Evolutionary conservation across 2,888 invertebrate species (phyloP).

Genomic region (Eugnorisma glareosa): DNA sequence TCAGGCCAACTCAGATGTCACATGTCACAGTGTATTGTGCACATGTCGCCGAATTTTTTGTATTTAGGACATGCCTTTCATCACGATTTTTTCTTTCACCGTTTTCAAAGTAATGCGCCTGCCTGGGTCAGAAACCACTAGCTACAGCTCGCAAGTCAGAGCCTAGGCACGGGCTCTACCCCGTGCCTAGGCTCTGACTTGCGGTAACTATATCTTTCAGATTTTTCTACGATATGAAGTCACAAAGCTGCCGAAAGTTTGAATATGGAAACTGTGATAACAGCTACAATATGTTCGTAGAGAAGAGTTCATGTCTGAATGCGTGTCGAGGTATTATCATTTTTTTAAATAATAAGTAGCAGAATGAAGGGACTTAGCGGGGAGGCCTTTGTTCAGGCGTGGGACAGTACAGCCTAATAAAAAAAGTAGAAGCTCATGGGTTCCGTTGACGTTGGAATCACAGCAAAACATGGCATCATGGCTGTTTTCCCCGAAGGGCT

Average conservation of each 20-base stretch:
- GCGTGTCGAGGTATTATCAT: slow-evolving; percentile 33
- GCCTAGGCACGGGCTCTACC: background rate
- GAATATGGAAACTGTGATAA: slow-evolving; percentile 42
- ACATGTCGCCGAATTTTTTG: background rate
- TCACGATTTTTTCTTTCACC: background rate
- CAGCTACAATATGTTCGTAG: slow-evolving; percentile 46
- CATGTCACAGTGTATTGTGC: no score
- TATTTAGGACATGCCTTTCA: background rate
- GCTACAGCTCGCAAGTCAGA: background rate
- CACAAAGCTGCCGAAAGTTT: slow-evolving; percentile 41
- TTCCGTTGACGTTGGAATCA: background rate
- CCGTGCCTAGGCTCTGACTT: no score
- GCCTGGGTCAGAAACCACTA: background rate
- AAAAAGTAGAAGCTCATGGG: background rate
- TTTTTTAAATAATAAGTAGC: background rate
- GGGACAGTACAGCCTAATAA: background rate
- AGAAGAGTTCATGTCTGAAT: background rate
- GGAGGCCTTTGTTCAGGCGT: background rate
- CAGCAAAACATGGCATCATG: background rate
- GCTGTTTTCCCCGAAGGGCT: background rate
- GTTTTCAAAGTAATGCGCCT: background rate
- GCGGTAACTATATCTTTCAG: slow-evolving; percentile 44
- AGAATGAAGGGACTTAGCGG: background rate
- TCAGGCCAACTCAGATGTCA: background rate
- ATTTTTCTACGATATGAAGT: slow-evolving; percentile 50